Base-by-base conservation (phyloP, 1,140 invertebrate species). In the Pantala flavescens region DNA sequence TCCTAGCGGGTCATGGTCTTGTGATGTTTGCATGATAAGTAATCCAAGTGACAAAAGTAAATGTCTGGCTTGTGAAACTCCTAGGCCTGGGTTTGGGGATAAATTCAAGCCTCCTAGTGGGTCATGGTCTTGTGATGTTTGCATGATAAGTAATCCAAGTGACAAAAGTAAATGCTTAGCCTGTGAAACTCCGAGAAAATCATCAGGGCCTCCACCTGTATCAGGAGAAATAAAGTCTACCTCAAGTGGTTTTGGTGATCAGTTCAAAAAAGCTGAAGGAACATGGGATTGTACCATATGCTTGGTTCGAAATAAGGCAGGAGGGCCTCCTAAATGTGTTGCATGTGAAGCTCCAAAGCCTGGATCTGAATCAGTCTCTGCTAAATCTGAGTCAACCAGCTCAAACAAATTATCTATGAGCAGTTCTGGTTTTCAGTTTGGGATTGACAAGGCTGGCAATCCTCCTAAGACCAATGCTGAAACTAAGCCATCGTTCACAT, bases 261-360 rank as follows among this genome's bases (percentile, higher is more conserved):
- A 86, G 49, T 89, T 89, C 77, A 88, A 87, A 78, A 79, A 83
- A 49, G 80, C 84, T 43, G 74, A 80, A 1, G 83, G 84, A 76
- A 83, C 84, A 73, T 91, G 90, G 90, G 87, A 89, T 74, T 92
- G 90, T 82, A 78, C 81, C 12, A 83, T 82, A 70, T 92, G 91
- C 81, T 85, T 88, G 83, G 83, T 91, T 1, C 82, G 83, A 72
- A 93, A 93, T 81, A 86, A 88, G 70, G 78, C 82, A 21, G 82
- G 82, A 12, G 81, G 82, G 21, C 77, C 76, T 3, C 23, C 16
- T 5, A 89, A 87, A 76, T 93, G 91, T 82, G 82, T 86, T 7
- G 88, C 88, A 12, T 92, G 90, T 81, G 84, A 85, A 76, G 82
- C 85, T 24, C 80, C 86, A 0, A 91, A 88, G 79, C 88, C 89